Conservation (phyloP, 2,888 invertebrate species). For the Phalangium opilio region DNA sequence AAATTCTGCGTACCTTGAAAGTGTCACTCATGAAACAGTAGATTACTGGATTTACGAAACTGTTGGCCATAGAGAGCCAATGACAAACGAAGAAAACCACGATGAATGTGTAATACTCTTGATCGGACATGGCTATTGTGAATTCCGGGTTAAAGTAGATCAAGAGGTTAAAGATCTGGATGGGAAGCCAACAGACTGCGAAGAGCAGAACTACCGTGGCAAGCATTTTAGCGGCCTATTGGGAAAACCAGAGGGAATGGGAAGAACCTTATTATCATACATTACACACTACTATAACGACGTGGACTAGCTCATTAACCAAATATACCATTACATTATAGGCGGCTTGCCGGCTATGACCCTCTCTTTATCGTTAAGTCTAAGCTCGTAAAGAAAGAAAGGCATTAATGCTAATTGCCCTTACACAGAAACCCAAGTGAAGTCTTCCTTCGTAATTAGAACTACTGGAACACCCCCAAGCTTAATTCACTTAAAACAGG, state of each 20-base stretch:
- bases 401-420: no score
- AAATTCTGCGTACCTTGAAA: slow-evolving; percentile 22
- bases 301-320: no score
- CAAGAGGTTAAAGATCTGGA: slow-evolving; percentile 30
- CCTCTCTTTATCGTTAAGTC: no score
- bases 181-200: slow-evolving; percentile 20
- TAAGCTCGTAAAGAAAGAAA: no score
- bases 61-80: slow-evolving; percentile 23
- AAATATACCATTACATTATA: no score
- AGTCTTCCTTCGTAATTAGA: no score
- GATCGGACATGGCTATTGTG: slow-evolving; percentile 10
- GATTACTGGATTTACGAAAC: slow-evolving; percentile 23
- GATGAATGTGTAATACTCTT: slow-evolving; percentile 13
- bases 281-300: no score
- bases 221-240: slow-evolving; percentile 21
- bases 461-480: no score
- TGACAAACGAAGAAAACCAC: slow-evolving; percentile 20
- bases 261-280: no score
- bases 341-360: no score
- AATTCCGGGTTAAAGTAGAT: slow-evolving; percentile 11
- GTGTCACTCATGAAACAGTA: slow-evolving; percentile 28
- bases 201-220: slow-evolving; percentile 20
- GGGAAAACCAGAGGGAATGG: neutral
- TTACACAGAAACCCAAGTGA: no score
- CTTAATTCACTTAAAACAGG: no score